A percentile compares a stretch with the other conserved stretches of the same genome.
Evolutionary conservation across 2,888 invertebrate species (phyloP).

Genomic region (Folsomia candida): DNA sequence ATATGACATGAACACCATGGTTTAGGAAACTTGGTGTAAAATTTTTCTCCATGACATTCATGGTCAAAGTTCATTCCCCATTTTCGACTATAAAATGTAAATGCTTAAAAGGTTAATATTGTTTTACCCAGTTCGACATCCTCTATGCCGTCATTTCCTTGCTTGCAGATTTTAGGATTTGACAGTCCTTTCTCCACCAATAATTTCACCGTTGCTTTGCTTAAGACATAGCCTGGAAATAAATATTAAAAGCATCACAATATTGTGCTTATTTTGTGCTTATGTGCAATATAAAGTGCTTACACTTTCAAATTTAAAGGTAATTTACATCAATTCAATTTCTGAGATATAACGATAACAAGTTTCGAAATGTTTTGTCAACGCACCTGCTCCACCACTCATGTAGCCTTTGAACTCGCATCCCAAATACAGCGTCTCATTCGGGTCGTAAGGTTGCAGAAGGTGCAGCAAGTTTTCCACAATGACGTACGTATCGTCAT

Average conservation of each 20-base stretch:
- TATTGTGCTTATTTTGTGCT: too few relatives aligned
- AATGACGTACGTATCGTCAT: constrained; percentile 63
- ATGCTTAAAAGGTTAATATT: background rate
- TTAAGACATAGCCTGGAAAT: constrained; percentile 78
- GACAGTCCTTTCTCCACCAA: constrained; percentile 74
- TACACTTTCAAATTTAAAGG: too few relatives aligned
- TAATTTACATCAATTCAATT: too few relatives aligned
- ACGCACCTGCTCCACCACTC: constrained; percentile 6
- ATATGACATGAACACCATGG: too few relatives aligned
- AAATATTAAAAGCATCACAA: background rate
- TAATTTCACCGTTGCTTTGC: constrained; percentile 71
- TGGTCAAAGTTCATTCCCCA: too few relatives aligned
- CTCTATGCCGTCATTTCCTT: constrained; percentile 67
- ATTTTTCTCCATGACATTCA: too few relatives aligned
- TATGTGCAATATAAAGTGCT: too few relatives aligned
- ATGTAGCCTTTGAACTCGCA: constrained; percentile 69
- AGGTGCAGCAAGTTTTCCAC: constrained; percentile 91
- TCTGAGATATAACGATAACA: too few relatives aligned
- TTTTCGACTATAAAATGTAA: too few relatives aligned
- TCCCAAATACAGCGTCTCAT: constrained; percentile 80
- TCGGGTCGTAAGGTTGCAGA: constrained; percentile 70
- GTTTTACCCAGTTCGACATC: constrained; percentile 81
- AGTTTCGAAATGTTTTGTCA: too few relatives aligned
- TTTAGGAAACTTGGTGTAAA: too few relatives aligned
- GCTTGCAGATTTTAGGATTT: constrained; percentile 63